Evolutionary conservation across 2,113 vertebrate species (phyloP).

Genomic region (Camelus bactrianus): DNA sequence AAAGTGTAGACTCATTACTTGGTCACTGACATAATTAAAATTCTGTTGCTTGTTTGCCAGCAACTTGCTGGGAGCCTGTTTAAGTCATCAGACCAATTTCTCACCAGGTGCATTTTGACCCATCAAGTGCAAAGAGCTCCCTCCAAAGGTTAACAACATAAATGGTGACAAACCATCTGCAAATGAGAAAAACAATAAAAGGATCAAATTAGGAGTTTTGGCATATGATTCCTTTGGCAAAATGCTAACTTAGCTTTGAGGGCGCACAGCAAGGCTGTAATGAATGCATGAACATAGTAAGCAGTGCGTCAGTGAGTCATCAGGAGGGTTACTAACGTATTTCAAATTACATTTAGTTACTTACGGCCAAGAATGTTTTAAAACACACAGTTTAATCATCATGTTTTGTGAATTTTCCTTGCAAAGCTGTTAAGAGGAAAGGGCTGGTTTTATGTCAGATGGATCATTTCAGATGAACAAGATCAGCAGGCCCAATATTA

Average conservation of each 20-base stretch:
- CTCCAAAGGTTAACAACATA: background rate
- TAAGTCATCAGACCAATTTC: background rate
- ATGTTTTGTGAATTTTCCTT: background rate
- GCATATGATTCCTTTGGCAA: background rate
- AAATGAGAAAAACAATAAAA: background rate
- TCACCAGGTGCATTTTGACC: background rate
- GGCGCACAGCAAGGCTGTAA: background rate
- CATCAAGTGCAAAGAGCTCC: background rate
- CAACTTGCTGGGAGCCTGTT: background rate
- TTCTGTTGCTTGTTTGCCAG: background rate
- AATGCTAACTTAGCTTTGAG: background rate
- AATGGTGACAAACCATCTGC: background rate
- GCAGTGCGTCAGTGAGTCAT: background rate
- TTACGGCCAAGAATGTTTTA: background rate
- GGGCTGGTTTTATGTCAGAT: background rate
- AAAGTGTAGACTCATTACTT: background rate
- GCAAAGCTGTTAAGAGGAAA: background rate
- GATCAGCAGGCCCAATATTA: background rate
- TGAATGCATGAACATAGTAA: background rate
- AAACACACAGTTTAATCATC: background rate
- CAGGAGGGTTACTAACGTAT: background rate
- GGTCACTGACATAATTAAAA: slow-evolving; percentile 25
- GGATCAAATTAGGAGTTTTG: background rate
- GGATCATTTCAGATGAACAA: slow-evolving; percentile 7
- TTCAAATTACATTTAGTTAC: background rate